These are phyloP conservation scores for Agelaius phoeniceus DNA, from an alignment of 2,113 vertebrate species.

Conservation along the genomic window DNA sequence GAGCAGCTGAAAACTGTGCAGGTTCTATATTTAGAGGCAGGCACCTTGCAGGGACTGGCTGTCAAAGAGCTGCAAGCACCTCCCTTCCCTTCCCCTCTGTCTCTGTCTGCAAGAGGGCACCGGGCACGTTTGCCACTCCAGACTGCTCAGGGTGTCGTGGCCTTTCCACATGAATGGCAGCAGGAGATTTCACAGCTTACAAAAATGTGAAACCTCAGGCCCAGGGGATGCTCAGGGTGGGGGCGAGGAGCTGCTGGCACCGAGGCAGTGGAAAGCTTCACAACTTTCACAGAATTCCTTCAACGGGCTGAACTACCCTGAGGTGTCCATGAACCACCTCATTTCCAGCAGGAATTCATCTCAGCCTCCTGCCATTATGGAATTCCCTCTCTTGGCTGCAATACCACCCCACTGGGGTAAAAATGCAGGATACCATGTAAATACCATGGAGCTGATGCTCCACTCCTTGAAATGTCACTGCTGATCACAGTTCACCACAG, in stretches of 20 bases:
- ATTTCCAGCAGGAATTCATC: neutral
- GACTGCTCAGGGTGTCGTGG: neutral
- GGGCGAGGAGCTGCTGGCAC: neutral
- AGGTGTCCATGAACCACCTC: neutral
- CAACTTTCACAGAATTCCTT: neutral
- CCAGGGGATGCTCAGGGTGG: neutral
- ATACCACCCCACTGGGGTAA: fast-evolving
- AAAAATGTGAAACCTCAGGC: neutral
- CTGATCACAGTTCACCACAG: neutral
- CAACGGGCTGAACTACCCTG: neutral
- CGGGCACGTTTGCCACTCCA: neutral
- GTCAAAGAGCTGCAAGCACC: neutral
- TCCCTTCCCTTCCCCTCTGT: neutral
- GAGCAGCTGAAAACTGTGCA: slow-evolving; percentile 24
- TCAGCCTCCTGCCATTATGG: neutral
- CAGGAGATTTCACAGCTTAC: neutral
- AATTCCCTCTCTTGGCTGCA: neutral
- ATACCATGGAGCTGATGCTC: neutral
- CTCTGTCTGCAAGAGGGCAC: neutral
- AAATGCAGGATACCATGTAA: neutral
- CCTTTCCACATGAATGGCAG: neutral
- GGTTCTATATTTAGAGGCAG: slow-evolving; percentile 32
- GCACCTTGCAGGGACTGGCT: slow-evolving; percentile 19
- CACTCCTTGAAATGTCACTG: neutral
- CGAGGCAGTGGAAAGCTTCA: neutral